phyloP scores from a whole-genome alignment of 2,113 vertebrate species.

The Pycnonotus jocosus region DNA sequence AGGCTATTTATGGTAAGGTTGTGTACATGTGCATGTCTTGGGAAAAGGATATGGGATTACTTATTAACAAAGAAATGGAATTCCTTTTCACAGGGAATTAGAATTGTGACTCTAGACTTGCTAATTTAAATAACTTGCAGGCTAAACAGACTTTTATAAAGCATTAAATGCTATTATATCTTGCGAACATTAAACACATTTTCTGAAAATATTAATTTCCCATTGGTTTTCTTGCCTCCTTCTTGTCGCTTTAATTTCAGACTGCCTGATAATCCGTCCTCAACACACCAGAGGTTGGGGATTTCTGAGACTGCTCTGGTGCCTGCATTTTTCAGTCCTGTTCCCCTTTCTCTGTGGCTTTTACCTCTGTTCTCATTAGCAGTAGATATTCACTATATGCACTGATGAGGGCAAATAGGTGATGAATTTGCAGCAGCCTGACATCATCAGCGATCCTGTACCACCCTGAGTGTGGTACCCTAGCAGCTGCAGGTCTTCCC shows the following conservation, averaged over 20 bases:
- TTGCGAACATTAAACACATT: background rate
- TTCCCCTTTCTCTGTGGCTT: background rate
- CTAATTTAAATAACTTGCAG: conserved; percentile 20
- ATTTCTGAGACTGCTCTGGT: background rate
- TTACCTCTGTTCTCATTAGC: background rate
- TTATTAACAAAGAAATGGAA: conserved; percentile 15
- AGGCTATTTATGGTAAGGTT: background rate
- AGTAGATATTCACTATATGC: background rate
- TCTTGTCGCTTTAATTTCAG: background rate
- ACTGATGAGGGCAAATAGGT: background rate
- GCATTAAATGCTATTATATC: conserved; percentile 12
- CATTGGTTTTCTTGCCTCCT: background rate
- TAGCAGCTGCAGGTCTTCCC: background rate
- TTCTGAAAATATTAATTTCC: conserved; percentile 23
- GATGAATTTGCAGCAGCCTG: background rate
- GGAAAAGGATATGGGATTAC: background rate
- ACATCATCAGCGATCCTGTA: background rate
- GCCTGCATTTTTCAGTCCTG: background rate
- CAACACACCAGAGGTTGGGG: background rate
- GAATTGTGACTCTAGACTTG: conserved; percentile 3
- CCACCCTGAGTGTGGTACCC: background rate
- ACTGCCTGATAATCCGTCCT: background rate
- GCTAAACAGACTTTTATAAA: conserved; percentile 2
- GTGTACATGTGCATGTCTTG: background rate
- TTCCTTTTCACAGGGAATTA: conserved; percentile 24